Conservation (phyloP, 30 jellyfish, hydroid and myxozoan genomes). For the Catostylus mosaicus region DNA sequence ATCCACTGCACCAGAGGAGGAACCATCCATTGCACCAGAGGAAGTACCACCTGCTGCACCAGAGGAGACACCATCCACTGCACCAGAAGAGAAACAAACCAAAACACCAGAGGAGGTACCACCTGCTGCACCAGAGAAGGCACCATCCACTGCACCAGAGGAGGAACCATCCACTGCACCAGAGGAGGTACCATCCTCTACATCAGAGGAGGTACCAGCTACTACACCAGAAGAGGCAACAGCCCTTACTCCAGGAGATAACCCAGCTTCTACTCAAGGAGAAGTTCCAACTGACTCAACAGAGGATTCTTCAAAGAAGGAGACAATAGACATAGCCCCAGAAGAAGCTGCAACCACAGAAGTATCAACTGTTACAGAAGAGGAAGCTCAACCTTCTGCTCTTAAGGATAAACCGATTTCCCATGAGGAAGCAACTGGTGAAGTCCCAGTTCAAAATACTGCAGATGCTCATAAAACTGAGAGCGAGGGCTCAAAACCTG, state of each 20-base stretch:
- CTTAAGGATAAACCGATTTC: background rate
- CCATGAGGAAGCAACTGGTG: background rate
- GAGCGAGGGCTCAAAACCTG: background rate
- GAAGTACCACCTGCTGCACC: background rate
- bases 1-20: constrained; percentile 1
- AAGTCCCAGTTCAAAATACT: background rate
- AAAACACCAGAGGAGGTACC: background rate
- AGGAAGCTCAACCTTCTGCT: constrained; percentile 1
- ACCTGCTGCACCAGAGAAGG: constrained; percentile 6
- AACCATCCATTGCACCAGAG: background rate
- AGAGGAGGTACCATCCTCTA: background rate
- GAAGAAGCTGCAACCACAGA: background rate
- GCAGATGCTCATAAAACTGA: background rate
- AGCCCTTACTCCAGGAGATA: constrained; percentile 20
- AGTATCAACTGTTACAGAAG: constrained; percentile 19
- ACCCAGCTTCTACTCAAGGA: constrained; percentile 12
- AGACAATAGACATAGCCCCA: background rate
- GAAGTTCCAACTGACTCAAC: background rate
- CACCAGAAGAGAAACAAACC: background rate
- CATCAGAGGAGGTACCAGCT: constrained; percentile 2
- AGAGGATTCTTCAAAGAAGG: background rate
- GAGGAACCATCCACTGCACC: background rate
- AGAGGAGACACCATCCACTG: background rate
- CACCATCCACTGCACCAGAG: constrained; percentile 13
- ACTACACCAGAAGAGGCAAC: background rate